Conservation (phyloP, 35 echinoderm and acorn worm species). For the Patiria miniata region DNA sequence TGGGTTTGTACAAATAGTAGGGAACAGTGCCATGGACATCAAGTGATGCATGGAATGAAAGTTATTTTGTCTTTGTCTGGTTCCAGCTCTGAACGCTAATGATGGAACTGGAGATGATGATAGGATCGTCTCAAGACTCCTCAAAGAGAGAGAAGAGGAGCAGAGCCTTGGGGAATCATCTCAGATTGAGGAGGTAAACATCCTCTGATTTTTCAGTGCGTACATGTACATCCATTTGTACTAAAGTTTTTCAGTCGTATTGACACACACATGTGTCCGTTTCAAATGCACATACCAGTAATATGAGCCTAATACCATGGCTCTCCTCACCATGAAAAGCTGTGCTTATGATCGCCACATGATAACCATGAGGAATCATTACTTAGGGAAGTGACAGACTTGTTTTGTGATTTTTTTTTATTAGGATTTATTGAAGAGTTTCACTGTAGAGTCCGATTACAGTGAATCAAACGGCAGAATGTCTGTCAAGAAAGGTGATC, state of each 20-base stretch:
- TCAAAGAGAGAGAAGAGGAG: neutral
- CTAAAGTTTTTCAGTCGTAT: no score
- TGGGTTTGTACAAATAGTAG: no score
- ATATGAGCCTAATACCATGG: no score
- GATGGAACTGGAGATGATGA: neutral
- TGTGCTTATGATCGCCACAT: no score
- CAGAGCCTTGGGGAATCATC: constrained; percentile 5
- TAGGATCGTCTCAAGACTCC: neutral
- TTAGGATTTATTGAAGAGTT: constrained; percentile 10
- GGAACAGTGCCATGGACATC: no score
- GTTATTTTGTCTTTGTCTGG: neutral
- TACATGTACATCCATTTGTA: no score
- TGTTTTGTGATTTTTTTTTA: neutral
- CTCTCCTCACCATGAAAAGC: no score
- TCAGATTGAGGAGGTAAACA: constrained; percentile 8
- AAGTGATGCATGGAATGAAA: no score
- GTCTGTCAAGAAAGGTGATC: constrained; percentile 18
- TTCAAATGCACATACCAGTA: no score
- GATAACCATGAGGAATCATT: neutral
- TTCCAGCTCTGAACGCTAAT: neutral
- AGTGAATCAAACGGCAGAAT: constrained; percentile 9
- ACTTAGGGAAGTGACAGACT: neutral
- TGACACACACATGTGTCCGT: no score
- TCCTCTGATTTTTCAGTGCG: neutral
- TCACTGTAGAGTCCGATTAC: neutral